Conservation (phyloP, 1,140 invertebrate species). For the Nasonia vitripennis region DNA sequence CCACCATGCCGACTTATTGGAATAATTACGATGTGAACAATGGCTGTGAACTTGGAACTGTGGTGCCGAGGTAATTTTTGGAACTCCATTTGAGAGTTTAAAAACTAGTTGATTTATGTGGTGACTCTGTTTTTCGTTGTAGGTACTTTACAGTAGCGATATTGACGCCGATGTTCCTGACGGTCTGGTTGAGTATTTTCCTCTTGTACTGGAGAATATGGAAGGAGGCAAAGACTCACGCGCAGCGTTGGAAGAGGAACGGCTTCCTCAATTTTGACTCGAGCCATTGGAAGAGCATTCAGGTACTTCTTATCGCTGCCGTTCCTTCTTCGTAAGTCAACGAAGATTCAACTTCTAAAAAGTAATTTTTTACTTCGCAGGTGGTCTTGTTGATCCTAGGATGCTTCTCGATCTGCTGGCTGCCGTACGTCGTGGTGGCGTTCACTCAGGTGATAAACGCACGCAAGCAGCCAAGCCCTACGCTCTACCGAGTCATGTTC, state of each 20-base stretch:
- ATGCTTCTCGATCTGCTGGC: conserved; percentile 85
- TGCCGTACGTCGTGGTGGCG: conserved; percentile 83
- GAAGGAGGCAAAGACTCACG: conserved; percentile 82
- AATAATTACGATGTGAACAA: conserved; percentile 78
- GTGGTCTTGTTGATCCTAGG: conserved; percentile 84
- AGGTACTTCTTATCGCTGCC: conserved; percentile 68
- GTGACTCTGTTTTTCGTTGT: not conserved
- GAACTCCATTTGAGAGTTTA: conserved; percentile 37
- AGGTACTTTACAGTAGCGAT: conserved; percentile 79
- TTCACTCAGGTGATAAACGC: conserved; percentile 77
- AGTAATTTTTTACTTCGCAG: conserved; percentile 71
- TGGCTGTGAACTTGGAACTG: conserved; percentile 77
- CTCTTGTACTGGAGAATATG: conserved; percentile 85
- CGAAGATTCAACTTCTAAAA: not conserved
- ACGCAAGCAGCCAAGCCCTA: conserved; percentile 71
- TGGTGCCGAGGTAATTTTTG: conserved; percentile 61
- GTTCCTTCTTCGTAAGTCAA: not conserved
- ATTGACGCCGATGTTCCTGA: conserved; percentile 80
- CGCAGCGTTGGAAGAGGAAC: conserved; percentile 76
- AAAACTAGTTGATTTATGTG: not conserved
- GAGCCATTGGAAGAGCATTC: conserved; percentile 82
- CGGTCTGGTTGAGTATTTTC: conserved; percentile 83
- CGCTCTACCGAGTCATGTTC: conserved; percentile 81
- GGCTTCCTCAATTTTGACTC: conserved; percentile 60
- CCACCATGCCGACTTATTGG: conserved; percentile 82